These are phyloP conservation scores for Julus scanicus DNA, from an alignment of 2,888 invertebrate genomes.

Conservation along the genomic window DNA sequence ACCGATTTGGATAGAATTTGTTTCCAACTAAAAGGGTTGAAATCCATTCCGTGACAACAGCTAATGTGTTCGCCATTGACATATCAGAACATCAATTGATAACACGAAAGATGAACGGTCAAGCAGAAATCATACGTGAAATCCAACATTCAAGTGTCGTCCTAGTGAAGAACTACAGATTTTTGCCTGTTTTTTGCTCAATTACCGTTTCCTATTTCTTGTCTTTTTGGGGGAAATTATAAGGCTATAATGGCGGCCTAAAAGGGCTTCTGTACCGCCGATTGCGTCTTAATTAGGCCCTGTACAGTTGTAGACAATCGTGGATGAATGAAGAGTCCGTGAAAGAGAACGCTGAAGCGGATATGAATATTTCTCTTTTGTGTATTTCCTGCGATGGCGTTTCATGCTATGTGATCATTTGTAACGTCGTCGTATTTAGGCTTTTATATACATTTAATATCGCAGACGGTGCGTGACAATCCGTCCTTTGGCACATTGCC, in stretches of 20 bases:
- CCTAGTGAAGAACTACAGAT: no score
- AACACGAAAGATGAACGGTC: no score
- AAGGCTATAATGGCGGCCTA: background rate
- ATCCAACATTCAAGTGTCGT: no score
- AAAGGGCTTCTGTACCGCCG: background rate
- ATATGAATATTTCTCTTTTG: constrained; percentile 8
- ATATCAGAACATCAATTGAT: no score
- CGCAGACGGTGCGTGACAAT: constrained; percentile 37
- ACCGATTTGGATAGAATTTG: no score
- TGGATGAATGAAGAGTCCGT: background rate
- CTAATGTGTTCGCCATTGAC: no score
- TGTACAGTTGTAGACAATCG: background rate
- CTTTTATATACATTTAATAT: constrained; percentile 17
- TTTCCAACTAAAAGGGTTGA: no score
- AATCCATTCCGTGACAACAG: no score
- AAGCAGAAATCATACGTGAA: no score
- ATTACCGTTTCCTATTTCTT: background rate
- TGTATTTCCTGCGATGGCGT: background rate
- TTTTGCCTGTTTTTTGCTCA: background rate
- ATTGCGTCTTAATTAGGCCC: background rate
- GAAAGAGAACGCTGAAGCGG: background rate
- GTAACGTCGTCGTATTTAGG: background rate
- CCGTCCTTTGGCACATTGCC: constrained; percentile 13
- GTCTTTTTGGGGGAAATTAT: background rate
- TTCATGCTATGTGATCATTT: constrained; percentile 18